Base-by-base conservation (phyloP, 2,113 vertebrate genomes). In the Neogobius melanostomus region DNA sequence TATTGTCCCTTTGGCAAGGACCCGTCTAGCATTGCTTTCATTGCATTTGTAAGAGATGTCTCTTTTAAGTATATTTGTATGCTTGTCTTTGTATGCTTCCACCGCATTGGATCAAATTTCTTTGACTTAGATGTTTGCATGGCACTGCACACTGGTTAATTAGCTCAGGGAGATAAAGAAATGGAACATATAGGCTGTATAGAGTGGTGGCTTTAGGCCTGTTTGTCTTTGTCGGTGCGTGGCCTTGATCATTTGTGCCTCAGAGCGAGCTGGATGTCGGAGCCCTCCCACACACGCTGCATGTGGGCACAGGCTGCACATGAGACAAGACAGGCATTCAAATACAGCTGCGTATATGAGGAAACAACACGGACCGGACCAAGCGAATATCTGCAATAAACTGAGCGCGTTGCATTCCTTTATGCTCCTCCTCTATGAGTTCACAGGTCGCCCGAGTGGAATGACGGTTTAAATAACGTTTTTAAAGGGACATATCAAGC, bases 221-320 rank as follows among this genome's bases (percentile, higher is more conserved):
- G 79, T 79, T 62, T 71, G 75, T 68, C 75, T 82, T 86, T 73
- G 80, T 86, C 80, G 82, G 76, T 81, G 68, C 50, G 8, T 48
- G 74, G 80, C 82, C 80, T 88, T 85, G 78, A 83, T 87, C 80
- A 74, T 44, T 42, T 66, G 67, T 80, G 80, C 72, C 70, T 84
- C 75, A 76, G 81, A 73, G 72, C 66, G 68, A 65, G 69, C 44
- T 48, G 69, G 73, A 76, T 61, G 73, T 15, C 66, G 44, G 69
- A 42, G 11, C 57, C 66, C 79, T 69, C 84, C 75, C 77, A 76
- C 81, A 47, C 63, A 15, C 72, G 8, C 73, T 78, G 80, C 81
- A 72, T 70, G 78, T 74, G 66, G 74, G 75, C 68, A 48, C 72
- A 64, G 21, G 69, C 64, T 73, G 65, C 64, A 75, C 73, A 68